Conservation (phyloP, 2,797 vertebrate species). For the Neostethus bicornis region DNA sequence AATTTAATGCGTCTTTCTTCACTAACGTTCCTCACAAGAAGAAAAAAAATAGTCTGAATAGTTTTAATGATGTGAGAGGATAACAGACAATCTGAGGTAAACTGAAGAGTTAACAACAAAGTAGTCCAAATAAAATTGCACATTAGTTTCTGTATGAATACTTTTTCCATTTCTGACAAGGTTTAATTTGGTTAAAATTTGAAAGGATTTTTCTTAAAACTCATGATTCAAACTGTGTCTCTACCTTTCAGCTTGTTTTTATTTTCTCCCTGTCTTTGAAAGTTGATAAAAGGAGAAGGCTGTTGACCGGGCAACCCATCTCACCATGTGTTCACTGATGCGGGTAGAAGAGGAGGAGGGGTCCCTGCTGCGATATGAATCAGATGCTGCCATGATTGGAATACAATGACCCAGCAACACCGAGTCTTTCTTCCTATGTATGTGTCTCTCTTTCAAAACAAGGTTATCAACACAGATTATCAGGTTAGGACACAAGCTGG, state of each 20-base stretch:
- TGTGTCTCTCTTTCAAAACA: constrained; percentile 42
- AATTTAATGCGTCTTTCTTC: not conserved
- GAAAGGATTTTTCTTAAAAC: not conserved
- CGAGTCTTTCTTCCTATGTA: not conserved
- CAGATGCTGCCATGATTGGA: constrained; percentile 60
- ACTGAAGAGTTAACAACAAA: not conserved
- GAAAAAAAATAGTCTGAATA: not conserved
- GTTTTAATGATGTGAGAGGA: not conserved
- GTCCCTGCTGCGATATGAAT: constrained; percentile 59
- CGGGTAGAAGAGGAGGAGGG: constrained; percentile 1
- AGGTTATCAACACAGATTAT: constrained; percentile 68
- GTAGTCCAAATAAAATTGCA: not conserved
- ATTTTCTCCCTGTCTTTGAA: constrained; percentile 18
- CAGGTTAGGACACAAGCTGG: constrained; percentile 42
- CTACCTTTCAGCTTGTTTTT: not conserved
- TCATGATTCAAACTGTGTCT: not conserved
- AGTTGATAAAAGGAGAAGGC: constrained; percentile 32
- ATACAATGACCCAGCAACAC: constrained; percentile 55
- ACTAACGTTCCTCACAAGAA: not conserved
- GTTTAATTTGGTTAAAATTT: not conserved
- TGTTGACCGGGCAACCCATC: constrained; percentile 54
- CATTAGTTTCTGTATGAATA: no score
- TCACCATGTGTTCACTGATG: constrained; percentile 37
- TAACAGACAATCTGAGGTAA: not conserved
- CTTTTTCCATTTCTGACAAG: not conserved